Conservation (phyloP, 2,797 vertebrate species). For the Apogon hyalosoma region DNA sequence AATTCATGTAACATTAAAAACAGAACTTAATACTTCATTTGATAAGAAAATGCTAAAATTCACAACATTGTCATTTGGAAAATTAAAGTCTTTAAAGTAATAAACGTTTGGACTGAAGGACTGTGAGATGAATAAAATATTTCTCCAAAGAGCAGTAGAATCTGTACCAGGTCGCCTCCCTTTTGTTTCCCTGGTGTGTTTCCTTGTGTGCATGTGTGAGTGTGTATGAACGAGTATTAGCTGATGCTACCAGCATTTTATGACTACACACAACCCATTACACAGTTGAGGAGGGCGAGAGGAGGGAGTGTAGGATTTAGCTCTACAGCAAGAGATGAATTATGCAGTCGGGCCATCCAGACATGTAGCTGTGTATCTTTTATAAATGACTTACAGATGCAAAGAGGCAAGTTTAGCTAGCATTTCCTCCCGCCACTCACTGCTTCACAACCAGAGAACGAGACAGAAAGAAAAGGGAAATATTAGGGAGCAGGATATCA, state of each 20-base stretch:
- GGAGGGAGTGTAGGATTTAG: conserved; percentile 52
- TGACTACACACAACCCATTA: conserved; percentile 61
- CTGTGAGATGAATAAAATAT: conserved; percentile 61
- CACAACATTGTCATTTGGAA: background rate
- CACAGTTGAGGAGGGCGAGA: conserved; percentile 37
- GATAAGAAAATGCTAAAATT: background rate
- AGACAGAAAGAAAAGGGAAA: background rate
- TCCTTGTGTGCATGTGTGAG: conserved; percentile 1
- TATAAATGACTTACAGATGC: conserved; percentile 69
- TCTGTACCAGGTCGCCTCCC: background rate
- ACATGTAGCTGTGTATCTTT: conserved; percentile 72
- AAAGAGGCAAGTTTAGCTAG: conserved; percentile 51
- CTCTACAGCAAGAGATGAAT: conserved; percentile 72
- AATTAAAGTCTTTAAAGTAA: background rate
- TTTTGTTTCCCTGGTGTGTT: conserved; percentile 2
- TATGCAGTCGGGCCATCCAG: conserved; percentile 72
- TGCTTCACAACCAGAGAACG: background rate
- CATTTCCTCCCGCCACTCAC: conserved; percentile 35
- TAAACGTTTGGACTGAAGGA: conserved; percentile 33
- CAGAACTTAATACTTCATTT: background rate
- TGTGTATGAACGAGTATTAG: conserved; percentile 26
- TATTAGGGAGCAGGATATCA: background rate
- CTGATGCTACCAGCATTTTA: conserved; percentile 50
- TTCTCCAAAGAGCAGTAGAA: conserved; percentile 46
- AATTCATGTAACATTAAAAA: background rate